Base-by-base conservation (phyloP, 1,140 invertebrate species). In the Adoxophyes honmai region DNA sequence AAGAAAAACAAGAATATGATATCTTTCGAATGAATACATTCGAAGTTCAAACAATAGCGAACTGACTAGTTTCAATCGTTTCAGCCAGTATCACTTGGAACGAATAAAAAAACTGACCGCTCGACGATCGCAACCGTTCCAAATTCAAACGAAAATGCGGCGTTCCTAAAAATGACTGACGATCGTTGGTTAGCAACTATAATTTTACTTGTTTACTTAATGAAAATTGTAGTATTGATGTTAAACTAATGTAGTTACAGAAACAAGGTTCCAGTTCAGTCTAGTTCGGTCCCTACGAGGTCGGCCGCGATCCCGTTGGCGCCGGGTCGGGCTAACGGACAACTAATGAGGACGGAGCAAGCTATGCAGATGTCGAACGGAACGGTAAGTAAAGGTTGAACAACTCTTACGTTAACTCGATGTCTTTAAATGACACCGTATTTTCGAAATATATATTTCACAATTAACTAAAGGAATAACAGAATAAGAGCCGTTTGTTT, bases 351-450 rank as follows among this genome's bases (percentile, higher is more conserved):
- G 75, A 78, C 75, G 68, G 61, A 79, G 71, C 73, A 68, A 75
- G 80, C 77, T 86, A 86, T 82, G 81, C 79, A 81, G 77, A 81
- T 84, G 74, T 60, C 71, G 68, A 28, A 75, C 65, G 70, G 66
- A 60, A 68, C 73, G 67, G 69, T 52, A 33, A 16, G 37, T 16
- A 48, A 57, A 57, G 39, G 38, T 42, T 57, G 44, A 39, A 4
- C 11, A 34, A 54, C 21, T 3, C 21, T n/a, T n/a, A n/a, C 21
- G 21, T 28, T 28, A 3, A 6, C 21, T 28, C n/a, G n/a, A n/a
- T n/a, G n/a, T n/a, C n/a, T n/a, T n/a, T n/a, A n/a, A n/a, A n/a
- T n/a, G n/a, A n/a, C n/a, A n/a, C n/a, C n/a, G n/a, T n/a, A n/a
- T n/a, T n/a, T n/a, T n/a, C n/a, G n/a, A n/a, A n/a, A n/a, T n/a